Evolutionary conservation across 2,888 invertebrate species (phyloP).

Genomic region (Himalopsyche japonica): DNA sequence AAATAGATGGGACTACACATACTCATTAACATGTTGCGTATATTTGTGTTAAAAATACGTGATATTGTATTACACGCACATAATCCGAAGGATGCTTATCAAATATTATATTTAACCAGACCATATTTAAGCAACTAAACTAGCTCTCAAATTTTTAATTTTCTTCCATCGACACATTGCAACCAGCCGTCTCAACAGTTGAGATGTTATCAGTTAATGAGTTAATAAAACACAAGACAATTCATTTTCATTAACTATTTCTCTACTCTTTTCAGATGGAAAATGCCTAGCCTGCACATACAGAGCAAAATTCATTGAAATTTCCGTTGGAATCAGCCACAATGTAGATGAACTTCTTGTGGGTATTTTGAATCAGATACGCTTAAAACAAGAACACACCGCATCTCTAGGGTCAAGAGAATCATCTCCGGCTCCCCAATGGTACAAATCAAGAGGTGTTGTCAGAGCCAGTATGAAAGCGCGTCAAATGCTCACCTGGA

Average conservation of each 20-base stretch:
- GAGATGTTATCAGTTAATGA: too few relatives aligned
- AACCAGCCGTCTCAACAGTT: too few relatives aligned
- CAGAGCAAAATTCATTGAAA: constrained; percentile 92
- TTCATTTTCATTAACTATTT: background rate
- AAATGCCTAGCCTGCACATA: constrained; percentile 89
- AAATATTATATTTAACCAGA: too few relatives aligned
- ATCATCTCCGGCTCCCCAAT: constrained; percentile 65
- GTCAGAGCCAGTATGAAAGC: constrained; percentile 88
- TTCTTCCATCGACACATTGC: too few relatives aligned
- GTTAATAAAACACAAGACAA: too few relatives aligned
- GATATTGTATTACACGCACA: too few relatives aligned
- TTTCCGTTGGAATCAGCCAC: constrained; percentile 95
- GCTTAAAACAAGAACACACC: constrained; percentile 74
- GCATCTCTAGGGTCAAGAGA: constrained; percentile 51
- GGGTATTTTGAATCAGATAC: constrained; percentile 88
- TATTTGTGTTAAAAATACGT: too few relatives aligned
- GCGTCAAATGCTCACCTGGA: constrained; percentile 88
- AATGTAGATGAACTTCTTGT: constrained; percentile 95
- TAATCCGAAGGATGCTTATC: too few relatives aligned
- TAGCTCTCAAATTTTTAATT: too few relatives aligned
- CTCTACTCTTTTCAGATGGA: constrained; percentile 72
- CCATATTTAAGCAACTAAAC: too few relatives aligned
- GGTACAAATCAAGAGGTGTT: constrained; percentile 85
- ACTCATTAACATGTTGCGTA: too few relatives aligned
- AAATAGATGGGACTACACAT: too few relatives aligned